These are phyloP conservation scores for Amblyopsis rosae DNA, from an alignment of 2,113 vertebrate genomes.

Conservation along the genomic window DNA sequence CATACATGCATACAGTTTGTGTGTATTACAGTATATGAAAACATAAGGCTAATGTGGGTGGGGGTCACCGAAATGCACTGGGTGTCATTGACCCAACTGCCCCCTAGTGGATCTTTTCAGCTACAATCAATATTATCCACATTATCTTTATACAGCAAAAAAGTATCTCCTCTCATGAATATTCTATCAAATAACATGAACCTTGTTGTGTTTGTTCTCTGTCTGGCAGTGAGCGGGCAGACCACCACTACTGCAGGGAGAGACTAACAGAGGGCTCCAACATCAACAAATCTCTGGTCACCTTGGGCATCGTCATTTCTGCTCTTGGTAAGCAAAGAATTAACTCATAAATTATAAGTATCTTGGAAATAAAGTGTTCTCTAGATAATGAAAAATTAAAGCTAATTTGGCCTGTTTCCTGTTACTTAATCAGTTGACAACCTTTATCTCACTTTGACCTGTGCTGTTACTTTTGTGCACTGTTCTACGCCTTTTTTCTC, in stretches of 20 bases:
- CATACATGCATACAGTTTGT: too few relatives aligned
- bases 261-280: conserved; percentile 95
- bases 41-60: too few relatives aligned
- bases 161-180: background rate
- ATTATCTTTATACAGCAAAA: background rate
- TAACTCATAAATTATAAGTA: background rate
- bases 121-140: background rate
- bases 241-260: conserved; percentile 92
- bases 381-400: background rate
- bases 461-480: background rate
- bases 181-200: background rate
- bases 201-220: conserved; percentile 20
- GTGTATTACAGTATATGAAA: too few relatives aligned
- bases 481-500: too few relatives aligned
- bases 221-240: conserved; percentile 87
- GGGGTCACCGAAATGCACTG: background rate
- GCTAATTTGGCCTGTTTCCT: background rate
- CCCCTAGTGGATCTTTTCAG: conserved; percentile 59
- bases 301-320: conserved; percentile 96
- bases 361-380: background rate
- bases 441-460: background rate
- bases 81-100: conserved; percentile 41
- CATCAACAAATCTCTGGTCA: conserved; percentile 98
- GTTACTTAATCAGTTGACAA: background rate
- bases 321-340: conserved; percentile 82